Base-by-base conservation (phyloP, 2,888 invertebrate species). In the Chrysina gloriosa region DNA sequence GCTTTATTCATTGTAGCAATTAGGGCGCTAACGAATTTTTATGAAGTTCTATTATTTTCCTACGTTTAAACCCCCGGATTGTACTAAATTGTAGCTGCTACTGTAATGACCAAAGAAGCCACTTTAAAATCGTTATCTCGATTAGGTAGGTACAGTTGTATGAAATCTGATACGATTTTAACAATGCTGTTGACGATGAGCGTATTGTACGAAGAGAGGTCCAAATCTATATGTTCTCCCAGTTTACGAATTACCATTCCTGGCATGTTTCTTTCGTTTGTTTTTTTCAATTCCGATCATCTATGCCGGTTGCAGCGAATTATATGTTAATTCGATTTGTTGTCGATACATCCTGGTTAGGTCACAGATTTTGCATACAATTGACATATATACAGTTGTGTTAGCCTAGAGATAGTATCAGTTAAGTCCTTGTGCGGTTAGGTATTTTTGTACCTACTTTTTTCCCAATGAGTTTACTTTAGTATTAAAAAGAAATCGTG, bases 1-100 rank as follows among this genome's bases (percentile, higher is more conserved):
- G 34, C 31, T 52, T 52, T 52, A 52, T 52, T 52, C 29, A 52
- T 52, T 52, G 52, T 52, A 19, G 31, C 31, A 52, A 52, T 52
- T 52, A 52, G 52, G n/a, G 19, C 11, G 31, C 31, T 52, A 21
- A 31, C 31, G 52, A 52, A 52, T 52, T 52, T 52, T 52, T 52
- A 52, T 31, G 31, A 16, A 14, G 16, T 14, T 29, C 16, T 5
- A 52, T 52, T 29, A 52, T 52, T 52, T 52, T 27, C 50, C 2
- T 16, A 29, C 31, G 31, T 7, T 14, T 14, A 11, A n/a, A 34
- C n/a, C 14, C 16, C 14, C 42, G 16, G 25, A 48, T 48, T 23
- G 23, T 25, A 27, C 27, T 48, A 48, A 25, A 29, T 52, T 16
- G 19, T 16, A 19, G 42, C 19, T 42, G 1, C 3, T 9, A 31